phyloP scores from a whole-genome alignment of 2,888 invertebrate species.

The Thumatha senex region DNA sequence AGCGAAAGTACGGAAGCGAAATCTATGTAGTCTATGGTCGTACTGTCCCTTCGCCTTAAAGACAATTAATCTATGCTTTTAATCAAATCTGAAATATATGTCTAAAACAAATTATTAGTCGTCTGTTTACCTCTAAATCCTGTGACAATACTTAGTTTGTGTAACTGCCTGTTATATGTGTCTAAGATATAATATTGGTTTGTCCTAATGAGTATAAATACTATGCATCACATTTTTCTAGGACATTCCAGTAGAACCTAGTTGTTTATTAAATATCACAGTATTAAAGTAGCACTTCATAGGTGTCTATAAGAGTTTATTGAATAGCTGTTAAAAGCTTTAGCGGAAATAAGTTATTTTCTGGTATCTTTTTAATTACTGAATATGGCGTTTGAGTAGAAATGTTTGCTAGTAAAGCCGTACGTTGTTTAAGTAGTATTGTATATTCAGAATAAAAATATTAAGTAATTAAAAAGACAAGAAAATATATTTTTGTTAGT shows the following conservation, averaged over 20 bases:
- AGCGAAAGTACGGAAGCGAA: neutral
- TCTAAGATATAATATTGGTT: constrained; percentile 22
- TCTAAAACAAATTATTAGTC: constrained; percentile 29
- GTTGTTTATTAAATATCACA: constrained; percentile 41
- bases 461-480: constrained; percentile 27
- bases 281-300: constrained; percentile 47
- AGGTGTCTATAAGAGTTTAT: constrained; percentile 55
- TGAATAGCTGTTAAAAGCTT: constrained; percentile 53
- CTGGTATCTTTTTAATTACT: constrained; percentile 22
- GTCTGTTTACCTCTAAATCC: constrained; percentile 57
- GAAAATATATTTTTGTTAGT: constrained; percentile 74
- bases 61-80: no score
- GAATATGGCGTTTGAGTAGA: neutral
- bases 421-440: neutral
- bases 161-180: constrained; percentile 39
- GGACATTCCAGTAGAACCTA: constrained; percentile 37
- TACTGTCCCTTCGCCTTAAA: neutral
- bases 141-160: constrained; percentile 62
- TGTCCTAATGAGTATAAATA: constrained; percentile 17
- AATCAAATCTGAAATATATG: constrained; percentile 22
- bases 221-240: constrained; percentile 14
- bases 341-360: constrained; percentile 29
- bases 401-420: neutral
- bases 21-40: neutral
- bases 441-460: neutral